Evolutionary conservation across 2,888 invertebrate species (phyloP), one percentile per base, ranked within the genome.

Genomic region (Dynastes hyllus): DNA sequence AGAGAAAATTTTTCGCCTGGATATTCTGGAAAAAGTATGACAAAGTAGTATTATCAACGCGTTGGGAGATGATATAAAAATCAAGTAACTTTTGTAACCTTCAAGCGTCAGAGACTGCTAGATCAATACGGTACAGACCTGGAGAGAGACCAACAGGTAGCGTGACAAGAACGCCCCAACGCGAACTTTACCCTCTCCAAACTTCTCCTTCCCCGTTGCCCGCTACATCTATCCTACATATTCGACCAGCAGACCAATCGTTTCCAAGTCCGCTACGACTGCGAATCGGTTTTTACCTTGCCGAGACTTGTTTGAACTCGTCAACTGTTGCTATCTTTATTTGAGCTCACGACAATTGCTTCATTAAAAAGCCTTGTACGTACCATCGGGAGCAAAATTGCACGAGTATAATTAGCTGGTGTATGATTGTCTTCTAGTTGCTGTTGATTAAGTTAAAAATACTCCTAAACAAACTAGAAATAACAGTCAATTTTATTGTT

Each of bases 61-160:
- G 51, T 40, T 53, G 27, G 40, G 76, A 27, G 40, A 76, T 75
- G 81, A 80, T 82, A 81, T 80, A 80, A 81, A 81, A 81, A 82
- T 80, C 82, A 83, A 83, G 82, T 82, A 83, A 83, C 82, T 83
- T 82, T 82, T 81, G 84, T 84, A 84, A 84, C 84, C 83, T 85
- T 85, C 83, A 83, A 83, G 84, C 84, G 84, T 84, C 84, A 82
- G 73, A 80, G 82, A 78, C 82, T 77, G 82, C 78, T 83, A 84
- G 85, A 85, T 85, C 85, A 85, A 85, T 85, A 85, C 84, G 81
- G 82, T 83, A 85, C 84, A 84, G 84, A 83, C 84, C 85, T 84
- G 84, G 84, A 85, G 84, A 85, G 84, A 84, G 85, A 86, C 85
- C 85, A 86, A 85, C 85, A 86, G 85, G 85, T 86, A 85, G 85